Base-by-base conservation (phyloP, 2,888 invertebrate genomes). In the Merodon equestris region DNA sequence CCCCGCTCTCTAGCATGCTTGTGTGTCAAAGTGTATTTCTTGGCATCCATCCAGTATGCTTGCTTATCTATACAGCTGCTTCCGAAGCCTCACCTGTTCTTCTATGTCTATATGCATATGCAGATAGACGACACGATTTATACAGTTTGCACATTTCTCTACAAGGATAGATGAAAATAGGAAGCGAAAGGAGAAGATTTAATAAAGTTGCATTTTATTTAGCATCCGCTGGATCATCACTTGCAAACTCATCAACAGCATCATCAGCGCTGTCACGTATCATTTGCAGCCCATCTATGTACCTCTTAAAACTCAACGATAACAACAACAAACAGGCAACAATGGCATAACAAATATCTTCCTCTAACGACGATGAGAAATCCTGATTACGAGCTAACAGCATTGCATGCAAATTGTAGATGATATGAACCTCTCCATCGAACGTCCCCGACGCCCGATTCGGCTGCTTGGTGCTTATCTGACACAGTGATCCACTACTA, bases 371-470 rank as follows among this genome's bases (percentile, higher is more conserved):
- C 44, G 61, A 73, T 14, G 53, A 64, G 48, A 36, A 54, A 50
- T 68, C 40, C 60, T 74, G 70, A 70, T 79, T 79, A 60, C 74
- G 63, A 74, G 74, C 58, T 74, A 79, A 74, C 54, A 70, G 58
- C 63, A 60, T 63, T 64, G 79, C 74, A 79, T 79, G 74, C 68
- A 79, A 79, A 79, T 79, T 70, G 64, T 58, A 68, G 68, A 79
- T 68, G 68, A 79, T 74, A 79, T 79, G 79, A 79, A 74, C 67
- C 61, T 27, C 42, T 51, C 50, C 40, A 15, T 45, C 60, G 56
- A 76, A 48, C 38, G 48, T 34, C 13, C 42, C n/a, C 34, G 47
- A 5, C 34, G 48, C 15, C n/a, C n/a, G n/a, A 42, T 27, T 61
- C 42, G 48, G 15, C 38, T 51, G 17, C 18, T 53, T n/a, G 45